A percentile compares a stretch with the other conserved stretches of the same genome.
These are phyloP conservation scores for Cyaniris semiargus DNA, from an alignment of 2,888 invertebrate genomes.

Conservation along the genomic window DNA sequence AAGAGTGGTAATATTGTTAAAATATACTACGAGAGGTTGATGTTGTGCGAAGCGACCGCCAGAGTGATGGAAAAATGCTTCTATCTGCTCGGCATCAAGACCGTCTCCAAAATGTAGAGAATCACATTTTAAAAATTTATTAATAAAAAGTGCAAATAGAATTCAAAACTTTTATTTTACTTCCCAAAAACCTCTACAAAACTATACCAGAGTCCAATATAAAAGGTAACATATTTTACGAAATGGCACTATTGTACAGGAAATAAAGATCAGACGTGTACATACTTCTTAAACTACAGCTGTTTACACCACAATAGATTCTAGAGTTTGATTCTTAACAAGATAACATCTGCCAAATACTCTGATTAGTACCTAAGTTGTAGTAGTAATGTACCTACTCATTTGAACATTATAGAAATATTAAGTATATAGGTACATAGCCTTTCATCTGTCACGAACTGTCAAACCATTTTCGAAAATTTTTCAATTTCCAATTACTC, in stretches of 20 bases:
- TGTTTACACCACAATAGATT: slow-evolving; percentile 25
- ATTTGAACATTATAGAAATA: not conserved
- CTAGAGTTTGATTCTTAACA: slow-evolving; percentile 28
- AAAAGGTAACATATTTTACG: slow-evolving; percentile 63
- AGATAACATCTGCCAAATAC: slow-evolving; percentile 27
- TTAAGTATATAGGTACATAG: too few species aligned
- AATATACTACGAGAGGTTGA: slow-evolving; percentile 91
- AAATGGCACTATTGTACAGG: slow-evolving; percentile 48
- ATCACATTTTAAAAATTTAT: slow-evolving; percentile 35
- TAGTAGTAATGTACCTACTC: not conserved
- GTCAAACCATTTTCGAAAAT: too few species aligned
- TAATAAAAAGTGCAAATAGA: slow-evolving; percentile 41
- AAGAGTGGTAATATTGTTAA: slow-evolving; percentile 88
- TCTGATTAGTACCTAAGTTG: too few species aligned
- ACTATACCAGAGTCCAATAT: slow-evolving; percentile 71
- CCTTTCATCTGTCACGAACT: too few species aligned
- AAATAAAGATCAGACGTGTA: slow-evolving; percentile 43
- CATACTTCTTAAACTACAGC: slow-evolving; percentile 18
- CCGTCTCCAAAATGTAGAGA: slow-evolving; percentile 93
- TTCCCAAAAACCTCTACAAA: slow-evolving; percentile 78
- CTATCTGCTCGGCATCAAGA: slow-evolving; percentile 93
- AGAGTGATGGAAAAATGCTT: slow-evolving; percentile 92
- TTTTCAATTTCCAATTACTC: too few species aligned
- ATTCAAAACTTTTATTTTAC: slow-evolving; percentile 61
- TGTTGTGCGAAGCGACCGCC: slow-evolving; percentile 96